Conservation (phyloP, 2,113 vertebrate species). For the Varanus salvator region DNA sequence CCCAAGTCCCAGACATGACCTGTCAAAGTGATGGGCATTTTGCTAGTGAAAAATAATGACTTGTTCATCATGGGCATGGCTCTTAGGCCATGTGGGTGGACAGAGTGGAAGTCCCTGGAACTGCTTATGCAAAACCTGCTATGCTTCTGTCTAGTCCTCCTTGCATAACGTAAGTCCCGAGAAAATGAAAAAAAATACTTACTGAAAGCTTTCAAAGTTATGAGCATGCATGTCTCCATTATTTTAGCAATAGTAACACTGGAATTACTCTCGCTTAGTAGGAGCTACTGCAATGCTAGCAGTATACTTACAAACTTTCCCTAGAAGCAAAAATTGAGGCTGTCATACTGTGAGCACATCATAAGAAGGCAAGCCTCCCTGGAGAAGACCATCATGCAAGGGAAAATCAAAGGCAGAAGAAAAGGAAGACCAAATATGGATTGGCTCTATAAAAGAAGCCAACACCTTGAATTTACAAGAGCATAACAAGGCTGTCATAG, state of each 20-base stretch:
- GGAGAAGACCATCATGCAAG: no score
- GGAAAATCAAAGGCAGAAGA: no score
- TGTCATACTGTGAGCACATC: no score
- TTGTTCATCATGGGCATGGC: neutral
- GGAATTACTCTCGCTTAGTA: neutral
- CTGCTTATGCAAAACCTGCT: neutral
- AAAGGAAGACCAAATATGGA: no score
- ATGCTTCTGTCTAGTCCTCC: neutral
- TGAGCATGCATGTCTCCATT: neutral
- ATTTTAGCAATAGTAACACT: neutral
- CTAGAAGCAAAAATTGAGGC: no score
- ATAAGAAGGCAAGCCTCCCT: no score
- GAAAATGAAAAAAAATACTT: neutral
- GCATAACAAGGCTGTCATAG: no score
- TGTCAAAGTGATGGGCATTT: neutral
- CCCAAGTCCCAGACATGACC: neutral
- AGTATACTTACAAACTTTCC: neutral
- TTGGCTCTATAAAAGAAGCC: no score
- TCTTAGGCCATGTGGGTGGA: neutral
- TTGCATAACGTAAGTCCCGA: neutral
- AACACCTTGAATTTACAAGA: no score
- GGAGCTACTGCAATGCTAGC: neutral
- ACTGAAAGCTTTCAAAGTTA: neutral
- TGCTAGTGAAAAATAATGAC: conserved; percentile 4
- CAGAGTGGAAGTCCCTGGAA: neutral